Evolutionary conservation across 2,797 vertebrate genomes (phyloP), one percentile per base, ranked within the genome.

Genomic region (Vespertilio murinus): DNA sequence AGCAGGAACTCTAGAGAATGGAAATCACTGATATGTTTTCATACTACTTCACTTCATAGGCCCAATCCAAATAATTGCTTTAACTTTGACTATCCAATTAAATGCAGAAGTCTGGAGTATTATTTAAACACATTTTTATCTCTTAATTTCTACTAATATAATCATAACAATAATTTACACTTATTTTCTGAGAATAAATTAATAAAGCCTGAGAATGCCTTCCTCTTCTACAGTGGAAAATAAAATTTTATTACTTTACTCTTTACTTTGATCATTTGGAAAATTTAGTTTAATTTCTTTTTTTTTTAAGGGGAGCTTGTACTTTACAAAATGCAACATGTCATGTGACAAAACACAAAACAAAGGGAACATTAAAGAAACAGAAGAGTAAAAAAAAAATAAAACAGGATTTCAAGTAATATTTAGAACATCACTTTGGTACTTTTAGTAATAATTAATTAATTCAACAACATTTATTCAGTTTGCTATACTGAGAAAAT

Each of bases 371-470:
- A 74, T 85, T 86, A 93, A 92, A 73, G 20, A 52, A 56, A 74
- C 7, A 52, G 28, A 22, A 71, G 6, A 38, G 8, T 61, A n/a
- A 56, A 95, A 65, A 65, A 23, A 92, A 67, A n/a, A n/a, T 75
- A 88, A 35, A 79, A 74, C 42, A 82, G 23, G 10, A 78, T 47
- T 67, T n/a, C 13, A 80, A 42, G 10, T n/a, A 42, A 65, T 79
- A 49, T 5, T 42, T 70, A n/a, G 14, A 18, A 56, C 18, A 85
- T 77, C 17, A 59, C 47, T 86, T 90, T 47, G 12, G 7, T 69
- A 75, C 49, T 40, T 79, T 88, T 70, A 47, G 30, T 54, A 64
- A 69, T 94, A n/a, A n/a, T n/a, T 94, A 61, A 40, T 83, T 69
- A 54, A 77, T 89, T 75, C 2, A 52, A 54, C 13, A 91, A 42